Evolutionary conservation across 2,113 vertebrate species (phyloP), one percentile per base, ranked within the genome.

Genomic region (Orycteropus afer): DNA sequence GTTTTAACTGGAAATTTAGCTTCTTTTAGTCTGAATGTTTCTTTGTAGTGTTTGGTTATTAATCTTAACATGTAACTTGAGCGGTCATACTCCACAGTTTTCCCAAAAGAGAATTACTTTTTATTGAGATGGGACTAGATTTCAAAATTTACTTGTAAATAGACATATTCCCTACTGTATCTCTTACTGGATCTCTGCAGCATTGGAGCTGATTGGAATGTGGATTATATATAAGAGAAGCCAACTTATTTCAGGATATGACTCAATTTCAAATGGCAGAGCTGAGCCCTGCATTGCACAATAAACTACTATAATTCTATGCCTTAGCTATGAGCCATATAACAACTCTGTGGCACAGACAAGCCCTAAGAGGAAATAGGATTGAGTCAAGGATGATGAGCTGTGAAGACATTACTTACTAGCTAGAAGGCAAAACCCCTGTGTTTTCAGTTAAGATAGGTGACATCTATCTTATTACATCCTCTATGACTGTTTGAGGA

Each of bases 371-470:
- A 93, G 32, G 74, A 91, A 95, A 84, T n/a, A 84, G 17, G 10
- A 85, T 20, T 78, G 78, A 94, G 40, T 92, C 34, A 74, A 42
- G 29, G n/a, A 45, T 47, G 32, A 89, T 78, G 59, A 84, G 47
- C 88, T 93, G 1, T 87, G 47, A 92, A 93, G 61, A 88, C 49
- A 78, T 63, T 65, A 59, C 65, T 94, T 90, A 91, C 71, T 53
- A 86, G 57, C 32, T 59, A 78, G 63, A 87, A 95, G 74, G 37
- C 40, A 85, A 92, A 93, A 69, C 0, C n/a, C 8, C 22, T 91
- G 57, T 37, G 25, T 86, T 94, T 93, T 73, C 13, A 65, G 20
- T 86, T 76, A 93, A 92, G 51, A 63, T 37, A 49, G 27, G 49
- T 88, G 55, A 86, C 53, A 74, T 83, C 45, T 61, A 49, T 77